Base-by-base conservation (phyloP, 2,113 vertebrate species). In the Paradoxurus hermaphroditus region DNA sequence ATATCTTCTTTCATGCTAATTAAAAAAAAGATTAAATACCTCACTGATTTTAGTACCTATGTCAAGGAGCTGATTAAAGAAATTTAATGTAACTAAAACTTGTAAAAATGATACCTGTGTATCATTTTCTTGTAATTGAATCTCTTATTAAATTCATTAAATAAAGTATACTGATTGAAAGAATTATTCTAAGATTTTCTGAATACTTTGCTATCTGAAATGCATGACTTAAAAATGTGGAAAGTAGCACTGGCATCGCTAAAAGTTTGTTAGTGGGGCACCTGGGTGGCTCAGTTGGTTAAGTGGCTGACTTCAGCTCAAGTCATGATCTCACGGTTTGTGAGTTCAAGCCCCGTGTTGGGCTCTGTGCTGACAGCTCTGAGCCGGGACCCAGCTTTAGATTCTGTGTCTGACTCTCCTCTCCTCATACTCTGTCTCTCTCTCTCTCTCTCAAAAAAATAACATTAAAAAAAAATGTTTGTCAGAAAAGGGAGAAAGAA, bases 21-120 rank as follows among this genome's bases (percentile, higher is more conserved):
- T 11, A 11, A 21, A 56, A 12, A 39, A 41, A 73, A 77, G 15
- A 79, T 36, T 72, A 94, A 75, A 70, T 7, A 90, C 18, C 53
- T 89, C 62, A 68, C 49, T 84, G 14, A 73, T 56, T 94, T 95
- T 10, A 87, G 44, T 82, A 41, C 68, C 86, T 89, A 27, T 86
- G 53, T 34, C 65, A 92, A 95, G 46, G 31, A 92, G 15, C 44
- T 91, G 67, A 96, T 86, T 90, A 79, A 88, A 90, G 36, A 39
- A 88, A 92, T 62, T 59, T 84, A 68, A 59, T 46, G 5, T 83
- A 73, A 86, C 56, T 86, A 89, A 82, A 51, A 36, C 11, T 97
- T 85, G n/a, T 87, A 4, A 9, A 87, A 87, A 86, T 23, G 15
- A 34, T 92, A 63, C 12, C 62, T 39, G 29, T 5, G n/a, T 53